These are phyloP conservation scores for Cephus sareptanus DNA, from an alignment of 2,888 invertebrate genomes.

Conservation along the genomic window DNA sequence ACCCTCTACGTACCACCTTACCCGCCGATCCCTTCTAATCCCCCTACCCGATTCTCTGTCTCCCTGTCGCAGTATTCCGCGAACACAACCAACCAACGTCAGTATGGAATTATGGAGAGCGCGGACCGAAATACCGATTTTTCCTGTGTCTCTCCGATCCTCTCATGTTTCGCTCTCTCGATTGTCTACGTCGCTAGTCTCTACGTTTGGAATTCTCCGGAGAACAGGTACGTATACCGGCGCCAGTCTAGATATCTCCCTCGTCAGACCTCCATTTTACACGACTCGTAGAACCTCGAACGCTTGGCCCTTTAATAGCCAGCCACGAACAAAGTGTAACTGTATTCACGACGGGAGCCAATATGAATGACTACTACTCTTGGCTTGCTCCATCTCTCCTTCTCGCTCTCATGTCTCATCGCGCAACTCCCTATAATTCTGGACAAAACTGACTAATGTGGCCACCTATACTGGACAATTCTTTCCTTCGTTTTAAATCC, in stretches of 20 bases:
- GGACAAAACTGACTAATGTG: conserved; percentile 6
- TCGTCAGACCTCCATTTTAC: conserved; percentile 21
- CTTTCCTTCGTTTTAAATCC: neutral
- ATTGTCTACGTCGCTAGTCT: conserved; percentile 87
- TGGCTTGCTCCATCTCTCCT: neutral
- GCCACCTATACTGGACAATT: conserved; percentile 10
- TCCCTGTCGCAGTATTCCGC: conserved; percentile 28
- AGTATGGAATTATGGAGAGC: conserved; percentile 61
- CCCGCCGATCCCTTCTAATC: conserved; percentile 19
- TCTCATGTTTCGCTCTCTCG: conserved; percentile 82
- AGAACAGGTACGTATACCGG: conserved; percentile 73
- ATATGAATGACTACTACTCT: conserved; percentile 26
- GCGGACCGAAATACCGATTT: conserved; percentile 52
- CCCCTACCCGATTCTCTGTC: conserved; percentile 37
- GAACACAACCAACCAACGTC: conserved; percentile 38
- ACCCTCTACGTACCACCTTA: conserved; percentile 39
- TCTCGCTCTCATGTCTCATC: conserved; percentile 22
- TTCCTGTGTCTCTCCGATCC: conserved; percentile 73
- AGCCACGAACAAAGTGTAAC: conserved; percentile 43
- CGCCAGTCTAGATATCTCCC: conserved; percentile 4
- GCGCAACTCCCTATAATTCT: conserved; percentile 5
- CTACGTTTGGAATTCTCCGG: conserved; percentile 85
- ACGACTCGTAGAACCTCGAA: conserved; percentile 14
- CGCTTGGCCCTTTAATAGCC: conserved; percentile 31
- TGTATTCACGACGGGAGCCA: conserved; percentile 35